phyloP scores from a whole-genome alignment of 2,888 invertebrate genomes.

The Acleris holmiana region DNA sequence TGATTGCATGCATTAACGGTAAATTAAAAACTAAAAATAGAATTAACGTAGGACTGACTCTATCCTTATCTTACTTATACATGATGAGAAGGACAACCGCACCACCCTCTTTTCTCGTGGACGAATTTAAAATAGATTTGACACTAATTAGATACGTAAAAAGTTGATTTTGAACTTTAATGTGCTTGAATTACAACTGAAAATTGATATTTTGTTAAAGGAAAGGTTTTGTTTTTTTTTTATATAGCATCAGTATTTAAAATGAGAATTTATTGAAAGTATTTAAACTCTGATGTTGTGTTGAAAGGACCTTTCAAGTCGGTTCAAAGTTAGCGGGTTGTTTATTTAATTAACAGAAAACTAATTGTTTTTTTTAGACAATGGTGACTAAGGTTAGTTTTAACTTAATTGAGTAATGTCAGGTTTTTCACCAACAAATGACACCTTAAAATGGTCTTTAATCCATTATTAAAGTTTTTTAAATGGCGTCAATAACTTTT shows the following conservation, averaged over 20 bases:
- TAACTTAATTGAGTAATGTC: too few species aligned
- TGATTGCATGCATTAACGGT: constrained; percentile 7
- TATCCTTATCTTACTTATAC: constrained; percentile 2
- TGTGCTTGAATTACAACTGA: background rate
- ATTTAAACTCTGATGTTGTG: constrained; percentile 27
- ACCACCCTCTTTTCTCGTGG: constrained; percentile 26
- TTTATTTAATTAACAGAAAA: constrained; percentile 29
- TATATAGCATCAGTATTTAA: constrained; percentile 10
- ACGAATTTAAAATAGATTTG: constrained; percentile 32
- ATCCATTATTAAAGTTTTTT: too few species aligned
- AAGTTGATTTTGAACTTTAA: constrained; percentile 18
- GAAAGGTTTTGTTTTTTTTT: background rate
- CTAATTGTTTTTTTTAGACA: background rate
- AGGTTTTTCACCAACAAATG: too few species aligned
- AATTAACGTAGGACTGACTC: constrained; percentile 6
- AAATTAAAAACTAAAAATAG: constrained; percentile 30
- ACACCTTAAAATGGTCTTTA: too few species aligned
- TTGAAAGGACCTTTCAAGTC: constrained; percentile 27
- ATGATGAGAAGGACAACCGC: constrained; percentile 15
- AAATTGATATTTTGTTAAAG: background rate
- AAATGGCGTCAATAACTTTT: too few species aligned
- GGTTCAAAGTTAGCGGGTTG: constrained; percentile 17
- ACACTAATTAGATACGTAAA: constrained; percentile 28
- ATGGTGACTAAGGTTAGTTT: background rate
- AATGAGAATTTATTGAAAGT: constrained; percentile 22